phyloP scores from a whole-genome alignment of 2,797 vertebrate species.

The Siniperca undulata region DNA sequence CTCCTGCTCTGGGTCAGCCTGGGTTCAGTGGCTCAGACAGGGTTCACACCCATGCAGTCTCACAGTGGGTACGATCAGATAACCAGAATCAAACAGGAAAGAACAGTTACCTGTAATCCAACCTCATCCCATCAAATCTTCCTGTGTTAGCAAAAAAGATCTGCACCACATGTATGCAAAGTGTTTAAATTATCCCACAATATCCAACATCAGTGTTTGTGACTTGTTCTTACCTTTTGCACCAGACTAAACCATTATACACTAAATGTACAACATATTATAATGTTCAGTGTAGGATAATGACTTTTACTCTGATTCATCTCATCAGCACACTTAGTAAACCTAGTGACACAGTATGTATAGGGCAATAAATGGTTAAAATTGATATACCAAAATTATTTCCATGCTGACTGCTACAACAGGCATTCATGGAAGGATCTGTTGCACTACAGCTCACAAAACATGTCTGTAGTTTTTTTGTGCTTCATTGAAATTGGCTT shows the following conservation, averaged over 20 bases:
- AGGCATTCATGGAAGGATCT: neutral
- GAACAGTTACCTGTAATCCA: slow-evolving; percentile 3
- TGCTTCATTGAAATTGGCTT: neutral
- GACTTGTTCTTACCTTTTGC: neutral
- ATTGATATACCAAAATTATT: neutral
- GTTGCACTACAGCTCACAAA: neutral
- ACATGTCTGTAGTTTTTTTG: neutral
- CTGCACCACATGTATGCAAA: neutral
- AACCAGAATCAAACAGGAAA: slow-evolving; percentile 29
- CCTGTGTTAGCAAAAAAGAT: slow-evolving; percentile 1
- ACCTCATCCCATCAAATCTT: slow-evolving; percentile 1
- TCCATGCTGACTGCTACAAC: neutral
- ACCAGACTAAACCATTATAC: neutral
- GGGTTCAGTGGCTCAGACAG: slow-evolving; percentile 53
- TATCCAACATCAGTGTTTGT: neutral
- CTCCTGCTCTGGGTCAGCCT: slow-evolving; percentile 48
- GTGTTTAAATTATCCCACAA: neutral
- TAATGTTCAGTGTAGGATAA: neutral
- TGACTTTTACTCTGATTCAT: neutral
- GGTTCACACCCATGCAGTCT: slow-evolving; percentile 27
- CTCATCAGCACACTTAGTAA: neutral
- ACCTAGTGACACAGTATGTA: neutral
- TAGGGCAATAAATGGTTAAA: neutral
- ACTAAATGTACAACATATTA: neutral
- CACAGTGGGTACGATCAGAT: slow-evolving; percentile 29